Evolutionary conservation across 2,113 vertebrate genomes (phyloP), one percentile per base, ranked within the genome.

Genomic region (Ailurus styani): DNA sequence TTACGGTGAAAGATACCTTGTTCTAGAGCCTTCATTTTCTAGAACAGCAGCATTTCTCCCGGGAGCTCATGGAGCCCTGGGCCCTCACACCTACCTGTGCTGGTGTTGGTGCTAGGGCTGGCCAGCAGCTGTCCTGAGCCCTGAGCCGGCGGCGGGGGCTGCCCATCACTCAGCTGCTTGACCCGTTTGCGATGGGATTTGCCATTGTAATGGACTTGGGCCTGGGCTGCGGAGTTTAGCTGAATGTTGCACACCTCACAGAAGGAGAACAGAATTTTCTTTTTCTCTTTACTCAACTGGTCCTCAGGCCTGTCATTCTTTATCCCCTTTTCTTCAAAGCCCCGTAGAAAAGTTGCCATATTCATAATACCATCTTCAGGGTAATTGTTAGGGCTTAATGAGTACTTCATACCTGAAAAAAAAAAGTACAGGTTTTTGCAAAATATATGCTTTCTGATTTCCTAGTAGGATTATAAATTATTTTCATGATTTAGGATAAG

Each of bases 201-300:
- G 87, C 99, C 99, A 0, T 99, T 99, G 98, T 99, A 99, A 98
- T 99, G 99, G 92, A 99, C 99, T 98, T 99, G 99, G 82, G 99
- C 99, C 98, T 99, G 99, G 14, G 99, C 99, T 60, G 99, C 98
- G 0, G 99, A 99, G 98, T 99, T 99, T 93, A 99, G 98, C 98
- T 99, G 99, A 98, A 99, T 99, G 98, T 99, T 99, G 98, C 99
- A 99, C 94, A 99, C 99, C 75, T 99, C 99, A 14, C 99, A 99
- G 94, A 99, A 99, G 0, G 99, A 99, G 98, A 99, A 99, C 5
- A 99, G 88, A 79, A 99, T 98, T 96, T 99, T 99, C 98, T 99
- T 99, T 92, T 99, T 99, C 97, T 99, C 99, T 98, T 99, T 99
- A 87, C 97, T 98, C 84, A 98, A 82, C 89, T 98, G 99, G 92